These are phyloP conservation scores for Kryphioiulus occultus DNA, from an alignment of 2,888 invertebrate species.

Conservation along the genomic window DNA sequence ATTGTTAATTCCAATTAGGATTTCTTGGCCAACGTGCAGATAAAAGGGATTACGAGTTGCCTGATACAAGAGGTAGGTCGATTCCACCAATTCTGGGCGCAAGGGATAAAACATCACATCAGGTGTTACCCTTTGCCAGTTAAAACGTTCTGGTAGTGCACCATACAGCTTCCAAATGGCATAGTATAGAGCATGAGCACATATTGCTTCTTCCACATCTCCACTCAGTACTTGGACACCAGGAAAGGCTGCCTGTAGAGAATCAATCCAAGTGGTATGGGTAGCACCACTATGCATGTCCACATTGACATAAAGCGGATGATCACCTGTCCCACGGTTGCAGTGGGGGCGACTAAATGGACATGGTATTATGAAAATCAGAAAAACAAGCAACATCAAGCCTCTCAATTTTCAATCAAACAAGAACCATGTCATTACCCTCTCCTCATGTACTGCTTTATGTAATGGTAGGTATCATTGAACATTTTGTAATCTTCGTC, in stretches of 20 bases:
- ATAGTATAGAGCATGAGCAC: conserved; percentile 70
- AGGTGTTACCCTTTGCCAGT: conserved; percentile 65
- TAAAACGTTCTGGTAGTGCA: conserved; percentile 66
- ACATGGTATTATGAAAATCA: not conserved
- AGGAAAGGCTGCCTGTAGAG: conserved; percentile 67
- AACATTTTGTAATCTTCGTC: conserved; percentile 68
- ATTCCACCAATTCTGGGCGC: conserved; percentile 71
- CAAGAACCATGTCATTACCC: conserved; percentile 60
- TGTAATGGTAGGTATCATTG: conserved; percentile 67
- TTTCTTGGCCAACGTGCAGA: conserved; percentile 70
- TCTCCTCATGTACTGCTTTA: conserved; percentile 67
- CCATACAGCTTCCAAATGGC: conserved; percentile 70
- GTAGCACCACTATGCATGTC: conserved; percentile 70
- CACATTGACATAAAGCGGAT: conserved; percentile 72
- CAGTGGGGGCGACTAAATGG: conserved; percentile 65
- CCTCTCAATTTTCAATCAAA: not conserved
- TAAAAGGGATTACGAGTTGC: conserved; percentile 73
- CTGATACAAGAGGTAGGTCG: conserved; percentile 72
- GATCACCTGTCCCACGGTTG: conserved; percentile 68
- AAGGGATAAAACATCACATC: conserved; percentile 72
- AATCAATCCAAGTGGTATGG: conserved; percentile 71
- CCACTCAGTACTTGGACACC: conserved; percentile 67
- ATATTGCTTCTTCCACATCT: conserved; percentile 72
- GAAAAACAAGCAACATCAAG: not conserved
- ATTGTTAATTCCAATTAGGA: conserved; percentile 85